These are phyloP conservation scores for Nezara viridula DNA, from an alignment of 2,888 invertebrate species.

Conservation along the genomic window DNA sequence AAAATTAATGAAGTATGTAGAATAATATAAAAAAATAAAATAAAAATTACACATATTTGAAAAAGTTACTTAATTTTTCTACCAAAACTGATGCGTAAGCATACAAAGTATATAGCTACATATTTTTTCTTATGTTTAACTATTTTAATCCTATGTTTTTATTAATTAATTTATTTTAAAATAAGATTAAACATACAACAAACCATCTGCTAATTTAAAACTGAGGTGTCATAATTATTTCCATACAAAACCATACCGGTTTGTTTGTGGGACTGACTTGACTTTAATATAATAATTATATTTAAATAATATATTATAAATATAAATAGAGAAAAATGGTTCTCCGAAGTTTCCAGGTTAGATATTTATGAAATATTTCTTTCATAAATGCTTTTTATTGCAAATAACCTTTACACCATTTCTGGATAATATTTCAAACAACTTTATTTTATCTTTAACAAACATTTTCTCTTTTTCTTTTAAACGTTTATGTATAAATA, in stretches of 20 bases:
- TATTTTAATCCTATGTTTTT: not conserved
- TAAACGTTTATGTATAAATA: not conserved
- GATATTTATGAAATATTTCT: constrained; percentile 22
- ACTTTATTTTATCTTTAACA: not conserved
- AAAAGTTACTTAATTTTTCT: not conserved
- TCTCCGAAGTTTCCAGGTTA: constrained; percentile 16
- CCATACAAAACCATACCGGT: not conserved
- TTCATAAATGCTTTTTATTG: not conserved
- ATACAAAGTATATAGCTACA: not conserved
- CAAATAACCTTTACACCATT: not conserved
- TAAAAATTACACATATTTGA: not conserved
- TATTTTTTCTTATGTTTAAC: not conserved
- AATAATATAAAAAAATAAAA: not conserved
- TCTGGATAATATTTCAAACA: not conserved
- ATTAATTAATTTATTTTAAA: not conserved
- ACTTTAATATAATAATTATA: not conserved
- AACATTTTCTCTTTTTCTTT: not conserved
- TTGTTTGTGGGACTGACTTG: not conserved
- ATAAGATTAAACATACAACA: not conserved
- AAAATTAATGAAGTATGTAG: not conserved
- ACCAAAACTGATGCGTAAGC: not conserved
- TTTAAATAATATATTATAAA: not conserved
- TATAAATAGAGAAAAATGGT: not conserved
- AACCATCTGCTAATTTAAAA: not conserved
- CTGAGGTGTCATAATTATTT: not conserved